phyloP scores from a whole-genome alignment of 1,140 invertebrate genomes.

The Platyscapa corneri region DNA sequence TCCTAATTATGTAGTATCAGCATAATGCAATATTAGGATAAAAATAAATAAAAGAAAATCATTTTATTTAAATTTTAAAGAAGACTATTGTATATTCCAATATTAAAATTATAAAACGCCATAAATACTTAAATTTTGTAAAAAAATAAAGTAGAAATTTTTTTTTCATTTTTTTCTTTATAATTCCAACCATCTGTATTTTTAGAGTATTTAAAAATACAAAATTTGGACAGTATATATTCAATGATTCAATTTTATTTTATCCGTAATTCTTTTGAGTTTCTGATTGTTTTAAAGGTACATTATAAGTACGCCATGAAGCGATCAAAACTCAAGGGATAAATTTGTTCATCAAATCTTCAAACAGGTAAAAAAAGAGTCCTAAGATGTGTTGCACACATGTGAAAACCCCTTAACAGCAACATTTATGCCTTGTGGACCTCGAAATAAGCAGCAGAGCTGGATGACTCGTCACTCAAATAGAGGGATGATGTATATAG shows the following conservation, averaged over 20 bases:
- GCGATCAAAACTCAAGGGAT: not conserved
- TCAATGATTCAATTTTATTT: not conserved
- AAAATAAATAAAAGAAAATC: no score
- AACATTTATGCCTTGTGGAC: not conserved
- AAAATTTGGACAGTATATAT: not conserved
- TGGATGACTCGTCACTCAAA: slow-evolving; percentile 60
- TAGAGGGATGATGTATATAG: slow-evolving; percentile 47
- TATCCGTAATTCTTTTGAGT: not conserved
- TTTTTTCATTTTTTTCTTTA: not conserved
- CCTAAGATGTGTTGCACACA: slow-evolving; percentile 18
- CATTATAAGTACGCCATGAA: not conserved
- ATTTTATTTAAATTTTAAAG: no score
- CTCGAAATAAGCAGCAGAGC: slow-evolving; percentile 65
- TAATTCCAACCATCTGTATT: no score
- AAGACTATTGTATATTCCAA: no score
- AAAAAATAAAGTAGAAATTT: not conserved
- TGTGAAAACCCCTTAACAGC: not conserved
- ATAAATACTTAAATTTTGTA: no score
- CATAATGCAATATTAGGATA: no score
- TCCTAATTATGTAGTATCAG: no score
- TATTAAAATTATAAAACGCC: no score
- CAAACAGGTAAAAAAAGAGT: slow-evolving; percentile 16
- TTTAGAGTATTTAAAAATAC: no score
- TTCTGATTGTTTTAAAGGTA: not conserved
- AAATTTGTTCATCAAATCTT: not conserved